phyloP scores from a whole-genome alignment of 2,888 invertebrate genomes.

The Electrophaes corylata region DNA sequence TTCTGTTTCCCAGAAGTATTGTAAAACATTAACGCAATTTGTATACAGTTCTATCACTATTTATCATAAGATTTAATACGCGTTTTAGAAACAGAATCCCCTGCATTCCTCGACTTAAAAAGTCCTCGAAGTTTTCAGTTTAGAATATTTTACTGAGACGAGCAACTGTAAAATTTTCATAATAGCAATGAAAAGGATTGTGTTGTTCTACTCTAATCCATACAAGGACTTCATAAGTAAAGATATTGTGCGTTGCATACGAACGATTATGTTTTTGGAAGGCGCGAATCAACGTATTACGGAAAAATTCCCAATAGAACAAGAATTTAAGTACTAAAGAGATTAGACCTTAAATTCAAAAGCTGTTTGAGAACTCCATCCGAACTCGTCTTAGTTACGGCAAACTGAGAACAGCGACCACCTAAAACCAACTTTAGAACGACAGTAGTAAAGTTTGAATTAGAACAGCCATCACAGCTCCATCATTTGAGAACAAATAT shows the following conservation, averaged over 20 bases:
- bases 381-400: slow-evolving; percentile 8
- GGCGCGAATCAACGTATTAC: slow-evolving; percentile 32
- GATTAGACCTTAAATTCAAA: neutral
- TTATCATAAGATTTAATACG: slow-evolving; percentile 30
- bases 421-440: slow-evolving; percentile 17
- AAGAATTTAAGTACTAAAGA: neutral
- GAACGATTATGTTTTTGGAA: slow-evolving; percentile 37
- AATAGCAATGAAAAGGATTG: too few species aligned
- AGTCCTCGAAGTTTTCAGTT: slow-evolving; percentile 22
- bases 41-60: slow-evolving; percentile 30
- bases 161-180: too few species aligned
- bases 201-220: neutral
- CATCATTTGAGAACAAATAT: neutral
- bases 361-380: slow-evolving; percentile 15
- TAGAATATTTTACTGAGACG: neutral
- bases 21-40: slow-evolving; percentile 12
- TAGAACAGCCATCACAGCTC: slow-evolving; percentile 8
- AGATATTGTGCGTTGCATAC: slow-evolving; percentile 44
- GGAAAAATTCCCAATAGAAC: slow-evolving; percentile 27
- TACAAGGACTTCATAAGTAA: slow-evolving; percentile 44
- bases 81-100: slow-evolving; percentile 34
- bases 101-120: slow-evolving; percentile 24
- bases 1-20: slow-evolving; percentile 24
- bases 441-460: slow-evolving; percentile 17
- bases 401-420: neutral